Evolutionary conservation across 2,888 invertebrate genomes (phyloP).

Genomic region (Stegophylla sp.): DNA sequence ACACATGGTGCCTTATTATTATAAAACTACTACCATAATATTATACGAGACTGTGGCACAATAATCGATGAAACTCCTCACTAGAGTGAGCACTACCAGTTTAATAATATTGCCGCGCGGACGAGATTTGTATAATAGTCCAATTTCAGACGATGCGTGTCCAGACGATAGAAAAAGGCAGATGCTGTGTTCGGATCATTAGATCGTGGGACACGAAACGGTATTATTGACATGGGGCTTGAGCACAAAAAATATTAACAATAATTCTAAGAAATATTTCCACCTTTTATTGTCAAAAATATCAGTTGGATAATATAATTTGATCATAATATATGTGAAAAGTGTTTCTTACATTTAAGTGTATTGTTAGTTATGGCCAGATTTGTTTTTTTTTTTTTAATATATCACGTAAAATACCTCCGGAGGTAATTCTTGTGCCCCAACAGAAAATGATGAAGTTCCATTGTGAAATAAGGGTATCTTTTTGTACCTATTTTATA

Average conservation of each 20-base stretch:
- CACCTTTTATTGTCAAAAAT: constrained; percentile 2
- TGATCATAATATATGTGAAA: constrained; percentile 1
- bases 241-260: constrained; percentile 46
- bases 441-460: constrained; percentile 2
- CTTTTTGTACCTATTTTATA: constrained; percentile 12
- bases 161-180: constrained; percentile 49
- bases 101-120: constrained; percentile 38
- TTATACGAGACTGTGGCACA: constrained; percentile 36
- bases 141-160: constrained; percentile 56
- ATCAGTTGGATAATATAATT: constrained; percentile 16
- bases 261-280: constrained; percentile 31
- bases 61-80: constrained; percentile 51
- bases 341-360: neutral
- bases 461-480: constrained; percentile 29
- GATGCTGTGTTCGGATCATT: constrained; percentile 56
- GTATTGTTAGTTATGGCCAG: neutral
- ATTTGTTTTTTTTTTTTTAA: neutral
- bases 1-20: constrained; percentile 51
- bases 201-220: constrained; percentile 56
- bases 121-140: constrained; percentile 45
- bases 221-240: constrained; percentile 54
- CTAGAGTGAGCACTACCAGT: constrained; percentile 51
- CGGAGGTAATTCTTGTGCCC: neutral
- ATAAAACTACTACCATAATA: constrained; percentile 32
- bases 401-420: constrained; percentile 8